Evolutionary conservation across 2,888 invertebrate genomes (phyloP), one percentile per base, ranked within the genome.

Genomic region (Drosophila paucipuncta): DNA sequence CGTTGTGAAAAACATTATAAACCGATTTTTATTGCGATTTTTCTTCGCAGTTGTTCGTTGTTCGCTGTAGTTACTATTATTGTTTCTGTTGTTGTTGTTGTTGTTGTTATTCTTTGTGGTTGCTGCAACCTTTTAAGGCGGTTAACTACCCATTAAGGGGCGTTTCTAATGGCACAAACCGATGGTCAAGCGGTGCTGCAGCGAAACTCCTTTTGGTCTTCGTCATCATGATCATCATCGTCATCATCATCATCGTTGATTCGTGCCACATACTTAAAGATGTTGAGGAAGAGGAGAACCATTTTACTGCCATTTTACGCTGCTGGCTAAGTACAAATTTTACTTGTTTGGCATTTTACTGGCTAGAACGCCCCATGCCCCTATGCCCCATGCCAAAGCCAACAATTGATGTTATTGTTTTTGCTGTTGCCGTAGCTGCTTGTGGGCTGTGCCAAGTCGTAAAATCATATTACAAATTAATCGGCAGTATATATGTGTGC

Each of bases 1-100:
- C 88, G 88, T 91, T 88, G 88, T 79, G 91, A 91, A 91, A 88
- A 90, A 89, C 87, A 88, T 90, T 88, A 88, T 90, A 89, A 88
- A 87, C 90, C 90, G 83, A 91, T 89, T 90, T 91, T 89, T 87
- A 87, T 88, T 84, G 80, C 82, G 22, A 75, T 84, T 90, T 78
- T 72, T 41, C 33, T 11, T 41, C 10, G 4, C 41, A 31, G 55
- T 39, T 37, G 58, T 16, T 47, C 47, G 22, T 67, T 76, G 71
- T 54, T 68, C 37, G 79, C 60, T 67, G 61, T 43, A 50, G 67
- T 54, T 61, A 18, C 16, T 41, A 22, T 75, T 72, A 66, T 63
- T 73, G 76, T 47, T 63, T 0, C 22, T 22, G 53, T 54, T 55
- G 54, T 49, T 61, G 53, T 54, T 55, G 54, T 49, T 61, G 53